Evolutionary conservation across 2,113 vertebrate genomes (phyloP), one percentile per base, ranked within the genome.

Genomic region (Bubalus kerabau): DNA sequence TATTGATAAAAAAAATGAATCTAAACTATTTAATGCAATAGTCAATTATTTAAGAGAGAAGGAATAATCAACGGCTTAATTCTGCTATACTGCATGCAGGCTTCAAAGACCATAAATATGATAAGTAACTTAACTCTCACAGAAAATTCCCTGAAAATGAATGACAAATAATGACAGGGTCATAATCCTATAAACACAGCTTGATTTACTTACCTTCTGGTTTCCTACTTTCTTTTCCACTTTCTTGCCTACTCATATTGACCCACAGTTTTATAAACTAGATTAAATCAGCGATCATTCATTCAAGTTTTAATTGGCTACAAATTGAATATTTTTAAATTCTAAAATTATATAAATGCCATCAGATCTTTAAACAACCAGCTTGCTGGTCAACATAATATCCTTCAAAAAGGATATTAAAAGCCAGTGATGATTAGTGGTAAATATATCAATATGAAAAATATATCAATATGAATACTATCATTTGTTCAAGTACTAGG

Each of bases 391-490:
- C 52, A 97, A 88, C 0, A 46, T 59, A 92, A 83, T 19, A 83
- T 11, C 52, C 52, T 76, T 96, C 94, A 81, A 94, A 95, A 95
- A 56, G 12, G 36, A 62, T 86, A 92, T 43, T 97, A 93, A 96
- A 97, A 74, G 54, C 52, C 89, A 26, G 52, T 43, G 16, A 92
- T 71, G 32, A 54, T 50, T 52, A 60, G n/a, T 89, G 28, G 83
- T 88, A 89, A 89, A 82, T 92, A 21, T 67, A 28, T 48, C 59
- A 89, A 88, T 64, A 88, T 32, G 48, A 80, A 89, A 95, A 71
- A 91, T 81, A 89, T 56, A 59, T 59, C 46, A 94, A 50, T 60
- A 89, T 76, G 36, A 95, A 81, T 43, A 88, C 19, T 57, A 95
- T 56, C 56, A n/a, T 43, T 67, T 97, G 54, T 46, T 96, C 28